Base-by-base conservation (phyloP, 2,888 invertebrate genomes). In the Muschampia plurimacula region DNA sequence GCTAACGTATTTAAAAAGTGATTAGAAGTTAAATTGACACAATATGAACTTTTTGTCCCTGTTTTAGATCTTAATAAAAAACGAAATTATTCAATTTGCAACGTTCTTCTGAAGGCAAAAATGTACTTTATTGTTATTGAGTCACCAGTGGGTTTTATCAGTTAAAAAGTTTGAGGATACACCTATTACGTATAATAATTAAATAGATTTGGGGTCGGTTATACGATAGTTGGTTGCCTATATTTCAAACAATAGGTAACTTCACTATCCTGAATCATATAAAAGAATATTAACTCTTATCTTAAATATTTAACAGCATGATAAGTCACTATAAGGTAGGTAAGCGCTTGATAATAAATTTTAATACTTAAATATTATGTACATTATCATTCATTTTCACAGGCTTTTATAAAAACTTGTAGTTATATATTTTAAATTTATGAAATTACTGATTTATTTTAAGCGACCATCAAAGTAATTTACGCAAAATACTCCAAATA, bases 11-110 rank as follows among this genome's bases (percentile, higher is more conserved):
- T 94, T 93, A 93, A 93, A 94, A 94, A 94, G 92, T 92, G 92
- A 93, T 94, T 94, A 94, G 89, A 93, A 92, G 88, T 93, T 90
- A 90, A 91, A 94, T 93, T 94, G 94, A 92, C 93, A 94, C 93
- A 93, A 92, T 93, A 93, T 89, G 92, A 92, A 93, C 89, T 94
- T 93, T 93, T 93, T 93, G 91, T 92, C 83, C 84, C 83, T 82
- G 81, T 83, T 80, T 76, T 82, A 82, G 76, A 78, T 80, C 82
- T 86, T 91, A 90, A 92, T 92, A 87, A 88, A 86, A 88, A 89
- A 86, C 86, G 82, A 85, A 87, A 90, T 92, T 90, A 93, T 92
- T 90, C 87, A 90, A 92, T 93, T 92, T 92, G 83, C 84, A 84
- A 84, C 82, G 80, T 83, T 84, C 86, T 86, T 80, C 2, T 3